Evolutionary conservation across 1,140 invertebrate species (phyloP), one percentile per base, ranked within the genome.

Genomic region (Leucophenga varia): DNA sequence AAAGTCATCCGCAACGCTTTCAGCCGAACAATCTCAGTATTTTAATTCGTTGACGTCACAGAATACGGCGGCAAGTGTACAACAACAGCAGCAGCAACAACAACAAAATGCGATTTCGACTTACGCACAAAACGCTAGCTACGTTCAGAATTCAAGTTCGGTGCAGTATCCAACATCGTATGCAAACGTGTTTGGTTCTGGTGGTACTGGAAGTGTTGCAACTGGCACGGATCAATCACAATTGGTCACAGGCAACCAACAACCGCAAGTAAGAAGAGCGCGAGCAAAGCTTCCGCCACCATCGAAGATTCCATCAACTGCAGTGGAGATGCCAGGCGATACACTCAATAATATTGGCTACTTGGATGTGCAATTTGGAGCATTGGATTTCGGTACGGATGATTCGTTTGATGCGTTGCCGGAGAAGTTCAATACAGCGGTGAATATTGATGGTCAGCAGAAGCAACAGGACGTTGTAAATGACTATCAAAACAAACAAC

Each of bases 251-350:
- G 25, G 44, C 38, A 40, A 34, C 3, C 86, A 80, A 58, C 80
- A 79, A 59, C 88, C 81, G 75, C 79, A 74, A 77, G 89, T 83
- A 47, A 83, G 89, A 61, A 49, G 72, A n/a, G 59, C 72, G 19
- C 84, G 89, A 57, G 84, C 90, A n/a, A 84, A 91, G 61, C 83
- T 93, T 39, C 91, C 91, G 42, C 90, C 90, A 34, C 91, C 92
- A 12, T 94, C 92, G 14, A 95, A 95, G 86, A 97, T 97, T 59
- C 94, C 93, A 25, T 84, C 91, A 13, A 90, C 86, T 49, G 94
- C 93, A 36, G 94, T 97, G 20, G 93, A 97, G 76, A 97, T 97
- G 94, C 94, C 87, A 0, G 91, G 90, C 40, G 92, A 94, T 75
- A 84, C 85, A 19, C 81, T 81, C 46, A 84, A 81, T 54, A 79